Base-by-base conservation (phyloP, 2,113 vertebrate species). In the Australoheros scitulus region DNA sequence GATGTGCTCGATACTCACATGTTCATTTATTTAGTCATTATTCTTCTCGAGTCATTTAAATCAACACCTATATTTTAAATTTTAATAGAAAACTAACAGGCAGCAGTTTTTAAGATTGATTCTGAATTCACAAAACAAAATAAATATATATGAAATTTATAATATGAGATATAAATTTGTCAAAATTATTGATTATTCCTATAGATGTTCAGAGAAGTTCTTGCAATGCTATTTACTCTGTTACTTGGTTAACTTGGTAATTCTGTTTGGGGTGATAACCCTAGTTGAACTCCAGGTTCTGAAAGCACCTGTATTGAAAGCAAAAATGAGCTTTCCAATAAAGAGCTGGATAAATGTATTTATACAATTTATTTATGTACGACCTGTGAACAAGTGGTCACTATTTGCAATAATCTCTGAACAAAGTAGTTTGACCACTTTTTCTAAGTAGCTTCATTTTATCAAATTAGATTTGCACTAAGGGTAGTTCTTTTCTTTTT, bases 11-110 rank as follows among this genome's bases (percentile, higher is more conserved):
- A 87, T 77, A 78, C 88, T 89, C 57, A 55, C 22, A 79, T 6
- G 80, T 91, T 90, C 2, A 87, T 88, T 83, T 76, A 65, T 65
- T 82, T 18, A 61, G 47, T 78, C 22, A 75, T 75, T 83, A 58
- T 79, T 43, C 4, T 29, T 32, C 4, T 80, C 47, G n/a, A 82
- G 11, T 61, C 59, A 1, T 43, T 77, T n/a, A 85, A 18, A 77
- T 26, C 43, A 83, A 65, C 22, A 47, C 29, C 3, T 64, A 3
- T 32, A 47, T 70, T 56, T 65, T 22, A 59, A 60, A 32, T 6
- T 32, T 32, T 32, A 32, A 15, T 20, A 11, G 5, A 50, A 29
- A 70, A 50, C 22, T 1, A 34, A 22, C 11, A 11, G 64, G 24
- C 9, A 0, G 26, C 24, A 50, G 64, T 47, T 68, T 68, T 68